A percentile compares a stretch with the other conserved stretches of the same genome.
Evolutionary conservation across 2,888 invertebrate species (phyloP).

Genomic region (Atherix ibis): DNA sequence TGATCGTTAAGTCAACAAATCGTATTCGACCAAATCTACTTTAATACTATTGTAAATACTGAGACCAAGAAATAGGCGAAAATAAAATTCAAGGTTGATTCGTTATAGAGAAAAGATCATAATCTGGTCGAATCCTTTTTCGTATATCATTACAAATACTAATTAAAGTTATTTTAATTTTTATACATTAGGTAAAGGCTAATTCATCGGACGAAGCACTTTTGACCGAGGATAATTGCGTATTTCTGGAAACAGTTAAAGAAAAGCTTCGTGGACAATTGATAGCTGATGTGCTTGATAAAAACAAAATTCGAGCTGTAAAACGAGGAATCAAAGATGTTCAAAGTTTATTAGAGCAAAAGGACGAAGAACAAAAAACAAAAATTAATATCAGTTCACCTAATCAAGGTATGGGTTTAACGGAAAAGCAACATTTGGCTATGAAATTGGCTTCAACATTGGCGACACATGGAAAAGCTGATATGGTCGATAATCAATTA

Average conservation of each 20-base stretch:
- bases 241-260: slow-evolving; percentile 29
- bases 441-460: slow-evolving; percentile 60
- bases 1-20: too few species aligned
- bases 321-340: slow-evolving; percentile 55
- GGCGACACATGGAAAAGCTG: slow-evolving; percentile 66
- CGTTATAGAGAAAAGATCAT: too few species aligned
- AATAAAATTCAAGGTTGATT: too few species aligned
- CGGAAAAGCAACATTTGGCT: slow-evolving; percentile 39
- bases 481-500: slow-evolving; percentile 61
- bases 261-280: slow-evolving; percentile 38
- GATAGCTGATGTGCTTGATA: slow-evolving; percentile 45
- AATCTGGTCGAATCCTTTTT: too few species aligned
- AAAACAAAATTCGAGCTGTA: slow-evolving; percentile 45
- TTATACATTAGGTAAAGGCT: slow-evolving; percentile 26
- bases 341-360: slow-evolving; percentile 46
- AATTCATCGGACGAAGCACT: slow-evolving; percentile 54
- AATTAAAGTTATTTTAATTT: slow-evolving; percentile 13
- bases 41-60: too few species aligned
- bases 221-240: slow-evolving; percentile 48
- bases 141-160: too few species aligned
- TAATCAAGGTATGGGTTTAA: slow-evolving; percentile 21
- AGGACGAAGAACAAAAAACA: neutral
- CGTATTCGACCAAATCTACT: too few species aligned
- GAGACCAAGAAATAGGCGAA: too few species aligned
- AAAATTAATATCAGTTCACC: neutral